Evolutionary conservation across 23 tunicate species (phyloP).

Genomic region (Ciona savignyi): DNA sequence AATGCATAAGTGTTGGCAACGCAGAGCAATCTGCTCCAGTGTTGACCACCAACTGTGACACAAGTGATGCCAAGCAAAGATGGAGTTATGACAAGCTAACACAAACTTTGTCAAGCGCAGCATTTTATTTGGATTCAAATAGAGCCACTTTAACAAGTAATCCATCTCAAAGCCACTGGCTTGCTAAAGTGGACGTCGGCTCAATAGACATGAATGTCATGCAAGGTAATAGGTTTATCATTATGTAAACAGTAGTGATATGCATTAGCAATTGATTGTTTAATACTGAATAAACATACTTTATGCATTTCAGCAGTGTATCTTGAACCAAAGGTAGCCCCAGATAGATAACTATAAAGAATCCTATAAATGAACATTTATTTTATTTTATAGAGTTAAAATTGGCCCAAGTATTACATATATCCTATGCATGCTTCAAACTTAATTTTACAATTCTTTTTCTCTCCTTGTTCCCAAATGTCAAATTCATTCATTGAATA

Average conservation of each 20-base stretch:
- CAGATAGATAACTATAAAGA: no score
- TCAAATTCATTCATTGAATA: no score
- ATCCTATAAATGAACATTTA: no score
- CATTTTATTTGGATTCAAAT: slow-evolving; percentile 19
- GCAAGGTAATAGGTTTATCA: slow-evolving; percentile 31
- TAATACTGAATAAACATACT: background rate
- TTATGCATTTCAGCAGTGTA: background rate
- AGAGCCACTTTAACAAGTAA: slow-evolving; percentile 2
- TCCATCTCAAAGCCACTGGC: slow-evolving; percentile 48
- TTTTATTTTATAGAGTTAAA: no score
- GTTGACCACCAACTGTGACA: slow-evolving; percentile 45
- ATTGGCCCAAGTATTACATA: no score
- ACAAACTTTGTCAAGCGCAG: slow-evolving; percentile 2
- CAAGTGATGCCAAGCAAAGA: slow-evolving; percentile 14
- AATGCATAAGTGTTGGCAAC: slow-evolving; percentile 34
- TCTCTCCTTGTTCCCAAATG: no score
- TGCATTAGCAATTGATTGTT: no score
- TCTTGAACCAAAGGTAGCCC: no score
- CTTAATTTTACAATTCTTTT: no score
- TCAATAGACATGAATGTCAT: slow-evolving; percentile 35
- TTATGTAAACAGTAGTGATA: no score
- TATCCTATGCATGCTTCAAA: no score
- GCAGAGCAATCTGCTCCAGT: slow-evolving; percentile 13
- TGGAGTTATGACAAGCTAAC: slow-evolving; percentile 31
- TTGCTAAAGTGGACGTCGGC: slow-evolving; percentile 57